Conservation (phyloP, 2,797 vertebrate species). For the Acipenser oxyrinchus region DNA sequence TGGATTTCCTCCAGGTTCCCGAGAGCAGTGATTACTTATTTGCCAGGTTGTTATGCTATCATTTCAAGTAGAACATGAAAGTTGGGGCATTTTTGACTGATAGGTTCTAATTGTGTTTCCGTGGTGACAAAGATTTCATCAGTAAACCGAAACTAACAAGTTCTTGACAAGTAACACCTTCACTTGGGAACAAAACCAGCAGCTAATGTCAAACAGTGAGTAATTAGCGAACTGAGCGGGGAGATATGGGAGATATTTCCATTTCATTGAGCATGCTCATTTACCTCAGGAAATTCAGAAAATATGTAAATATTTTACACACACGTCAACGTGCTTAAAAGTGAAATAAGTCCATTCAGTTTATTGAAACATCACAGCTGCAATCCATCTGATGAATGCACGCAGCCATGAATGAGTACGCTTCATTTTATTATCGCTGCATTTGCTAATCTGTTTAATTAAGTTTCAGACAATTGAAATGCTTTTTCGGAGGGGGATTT, state of each 20-base stretch:
- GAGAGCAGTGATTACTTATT: neutral
- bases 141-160: neutral
- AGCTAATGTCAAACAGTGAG: slow-evolving; percentile 7
- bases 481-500: no score
- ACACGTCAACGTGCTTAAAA: neutral
- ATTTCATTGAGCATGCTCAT: neutral
- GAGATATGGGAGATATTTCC: neutral
- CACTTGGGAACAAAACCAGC: neutral
- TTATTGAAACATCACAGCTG: neutral
- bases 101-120: neutral
- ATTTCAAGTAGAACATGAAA: no score
- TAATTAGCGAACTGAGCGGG: neutral
- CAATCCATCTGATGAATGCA: neutral
- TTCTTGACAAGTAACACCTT: slow-evolving; percentile 1
- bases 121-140: neutral
- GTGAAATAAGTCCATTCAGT: neutral
- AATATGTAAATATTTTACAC: neutral
- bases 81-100: neutral
- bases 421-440: neutral
- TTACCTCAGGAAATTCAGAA: neutral
- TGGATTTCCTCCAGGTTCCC: no score
- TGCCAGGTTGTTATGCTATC: neutral
- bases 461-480: no score
- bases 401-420: neutral
- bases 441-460: neutral